A percentile compares a stretch with the other conserved stretches of the same genome.
Evolutionary conservation across 2,888 invertebrate genomes (phyloP).

Genomic region (Platycheirus albimanus): DNA sequence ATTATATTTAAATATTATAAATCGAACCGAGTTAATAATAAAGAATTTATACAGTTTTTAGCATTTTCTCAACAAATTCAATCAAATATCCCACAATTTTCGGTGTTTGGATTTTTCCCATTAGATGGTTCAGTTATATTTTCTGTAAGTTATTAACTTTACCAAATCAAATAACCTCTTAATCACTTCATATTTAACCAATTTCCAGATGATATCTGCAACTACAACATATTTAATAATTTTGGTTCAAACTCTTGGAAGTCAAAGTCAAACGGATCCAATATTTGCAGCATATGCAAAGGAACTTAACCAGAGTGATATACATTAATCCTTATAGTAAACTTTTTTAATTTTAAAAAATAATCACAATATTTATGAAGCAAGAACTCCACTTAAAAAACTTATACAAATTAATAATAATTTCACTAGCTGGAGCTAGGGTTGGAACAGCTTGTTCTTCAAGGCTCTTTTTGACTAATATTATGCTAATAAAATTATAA

Average conservation of each 20-base stretch:
- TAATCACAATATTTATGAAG: no score
- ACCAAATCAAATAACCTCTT: neutral
- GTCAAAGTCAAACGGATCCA: neutral
- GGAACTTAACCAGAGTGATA: neutral
- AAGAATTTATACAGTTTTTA: constrained; percentile 21
- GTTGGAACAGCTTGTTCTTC: no score
- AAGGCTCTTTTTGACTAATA: no score
- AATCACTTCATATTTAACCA: neutral
- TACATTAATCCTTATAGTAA: no score
- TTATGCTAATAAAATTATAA: no score
- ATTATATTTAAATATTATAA: neutral
- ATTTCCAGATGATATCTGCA: constrained; percentile 52
- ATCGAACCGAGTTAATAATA: neutral
- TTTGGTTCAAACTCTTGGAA: constrained; percentile 51
- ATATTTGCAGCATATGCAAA: neutral
- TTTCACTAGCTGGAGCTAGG: no score
- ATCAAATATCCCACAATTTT: constrained; percentile 36
- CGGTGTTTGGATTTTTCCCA: constrained; percentile 43
- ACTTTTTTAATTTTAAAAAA: no score
- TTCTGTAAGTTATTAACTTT: constrained; percentile 40
- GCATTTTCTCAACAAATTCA: constrained; percentile 59
- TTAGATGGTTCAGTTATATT: constrained; percentile 62
- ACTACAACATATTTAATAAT: constrained; percentile 62
- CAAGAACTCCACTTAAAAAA: no score
- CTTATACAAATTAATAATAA: no score